Base-by-base conservation (phyloP, 2,113 vertebrate genomes). In the Psephotus haematonotus region DNA sequence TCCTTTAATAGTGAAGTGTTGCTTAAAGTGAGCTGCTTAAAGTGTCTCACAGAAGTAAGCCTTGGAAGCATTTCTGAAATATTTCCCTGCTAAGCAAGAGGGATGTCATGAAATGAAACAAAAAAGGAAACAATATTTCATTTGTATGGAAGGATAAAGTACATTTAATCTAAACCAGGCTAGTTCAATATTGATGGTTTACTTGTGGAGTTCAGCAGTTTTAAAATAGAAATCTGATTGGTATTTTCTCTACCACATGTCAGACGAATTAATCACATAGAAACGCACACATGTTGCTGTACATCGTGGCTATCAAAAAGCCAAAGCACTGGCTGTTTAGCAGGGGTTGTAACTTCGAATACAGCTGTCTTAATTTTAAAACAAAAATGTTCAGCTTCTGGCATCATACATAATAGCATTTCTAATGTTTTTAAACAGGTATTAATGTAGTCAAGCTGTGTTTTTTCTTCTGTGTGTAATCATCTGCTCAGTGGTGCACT, bases 401-500 rank as follows among this genome's bases (percentile, higher is more conserved):
- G 92, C 96, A 20, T 46, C 91, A 85, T 89, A 46, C 74, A 74
- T 52, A 87, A 95, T 81, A 97, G 91, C 94, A 89, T 93, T 97
- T 81, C 85, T 96, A 85, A 88, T 97, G 97, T 97, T 97, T 97
- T 96, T 76, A 90, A 97, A 52, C 82, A 97, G 96, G 97, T 96
- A 97, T 98, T 97, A 97, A 97, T 91, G 95, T 23, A 97, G 96
- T 62, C 86, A 69, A 93, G 95, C 78, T 68, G 92, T 82, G 82
- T 82, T 90, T 95, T 84, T 52, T 75, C 69, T 96, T 43, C 71
- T 78, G 95, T 37, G 89, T 97, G 92, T 44, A 97, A 97, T 98
- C 97, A 95, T 97, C 94, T 96, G 97, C 97, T 97, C 96, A 86
- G 95, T 87, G 94, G 95, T 93, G 93, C 93, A 31, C 96, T 96